A percentile compares a stretch with the other conserved stretches of the same genome.
phyloP scores from a whole-genome alignment of 2,797 vertebrate genomes.

The Anisognathus igniventris region DNA sequence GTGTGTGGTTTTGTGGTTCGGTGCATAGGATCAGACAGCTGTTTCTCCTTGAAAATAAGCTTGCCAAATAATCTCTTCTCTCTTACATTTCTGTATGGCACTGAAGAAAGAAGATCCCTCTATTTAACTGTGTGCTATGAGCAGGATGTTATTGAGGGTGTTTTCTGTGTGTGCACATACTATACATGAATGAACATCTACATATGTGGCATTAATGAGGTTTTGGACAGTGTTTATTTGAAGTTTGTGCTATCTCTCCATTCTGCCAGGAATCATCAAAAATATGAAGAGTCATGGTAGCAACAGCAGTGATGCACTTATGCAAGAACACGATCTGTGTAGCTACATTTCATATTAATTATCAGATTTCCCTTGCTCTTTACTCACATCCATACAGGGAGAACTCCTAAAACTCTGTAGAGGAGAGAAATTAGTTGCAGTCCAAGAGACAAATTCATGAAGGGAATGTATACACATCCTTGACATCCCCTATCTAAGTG shows the following conservation, averaged over 20 bases:
- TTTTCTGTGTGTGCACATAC: background rate
- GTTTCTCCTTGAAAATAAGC: background rate
- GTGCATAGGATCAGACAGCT: background rate
- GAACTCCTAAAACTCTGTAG: background rate
- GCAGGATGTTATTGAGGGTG: background rate
- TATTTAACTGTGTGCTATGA: background rate
- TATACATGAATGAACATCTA: background rate
- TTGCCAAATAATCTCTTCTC: background rate
- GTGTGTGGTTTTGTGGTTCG: background rate
- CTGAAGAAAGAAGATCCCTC: background rate
- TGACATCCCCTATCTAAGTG: background rate
- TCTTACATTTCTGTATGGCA: background rate
- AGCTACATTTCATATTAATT: background rate
- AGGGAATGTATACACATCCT: background rate
- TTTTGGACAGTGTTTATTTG: background rate
- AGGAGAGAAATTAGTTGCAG: background rate
- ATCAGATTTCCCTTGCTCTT: background rate
- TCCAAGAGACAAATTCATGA: background rate
- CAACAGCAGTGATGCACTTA: background rate
- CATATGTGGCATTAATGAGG: background rate
- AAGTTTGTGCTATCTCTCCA: background rate
- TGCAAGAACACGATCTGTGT: background rate
- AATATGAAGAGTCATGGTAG: background rate
- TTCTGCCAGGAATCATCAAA: background rate
- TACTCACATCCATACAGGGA: background rate